Evolutionary conservation across 1,140 invertebrate species (phyloP).

Genomic region (Eufriesea mexicana): DNA sequence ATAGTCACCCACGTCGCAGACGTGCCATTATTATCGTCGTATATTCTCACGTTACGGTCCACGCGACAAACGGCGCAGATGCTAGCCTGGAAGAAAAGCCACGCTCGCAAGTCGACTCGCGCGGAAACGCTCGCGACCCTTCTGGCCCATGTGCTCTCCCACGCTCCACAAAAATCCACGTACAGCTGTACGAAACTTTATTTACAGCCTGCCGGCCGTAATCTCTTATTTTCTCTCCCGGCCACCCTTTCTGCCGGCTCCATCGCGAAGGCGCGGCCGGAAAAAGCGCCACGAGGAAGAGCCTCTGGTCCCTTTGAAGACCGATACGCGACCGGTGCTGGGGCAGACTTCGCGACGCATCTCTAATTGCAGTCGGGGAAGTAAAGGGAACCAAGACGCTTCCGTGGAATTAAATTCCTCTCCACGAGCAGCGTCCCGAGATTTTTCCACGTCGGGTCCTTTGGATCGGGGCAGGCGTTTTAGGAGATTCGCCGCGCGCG

Average conservation of each 20-base stretch:
- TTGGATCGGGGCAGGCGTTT: background rate
- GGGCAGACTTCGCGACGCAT: background rate
- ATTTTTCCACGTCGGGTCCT: background rate
- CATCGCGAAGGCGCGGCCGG: background rate
- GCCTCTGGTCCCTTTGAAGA: conserved; percentile 15
- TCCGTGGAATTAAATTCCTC: conserved; percentile 10
- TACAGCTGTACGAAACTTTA: conserved; percentile 64
- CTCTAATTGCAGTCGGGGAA: background rate
- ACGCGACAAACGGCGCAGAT: conserved; percentile 34
- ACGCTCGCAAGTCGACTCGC: background rate
- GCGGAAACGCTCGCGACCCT: conserved; percentile 22
- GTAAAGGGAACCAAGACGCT: background rate
- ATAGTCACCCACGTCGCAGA: conserved; percentile 55
- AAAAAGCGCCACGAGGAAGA: background rate
- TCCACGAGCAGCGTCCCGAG: background rate
- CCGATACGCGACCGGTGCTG: no score
- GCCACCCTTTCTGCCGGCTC: no score
- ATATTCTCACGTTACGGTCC: conserved; percentile 45
- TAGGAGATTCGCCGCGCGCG: background rate
- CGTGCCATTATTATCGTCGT: conserved; percentile 50
- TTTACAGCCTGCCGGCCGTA: conserved; percentile 19
- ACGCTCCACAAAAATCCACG: conserved; percentile 72
- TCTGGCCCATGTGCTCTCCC: conserved; percentile 60
- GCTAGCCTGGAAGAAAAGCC: conserved; percentile 27
- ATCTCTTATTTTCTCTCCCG: background rate